Evolutionary conservation across 2,888 invertebrate species (phyloP).

Genomic region (Lacanobia wlatinum): DNA sequence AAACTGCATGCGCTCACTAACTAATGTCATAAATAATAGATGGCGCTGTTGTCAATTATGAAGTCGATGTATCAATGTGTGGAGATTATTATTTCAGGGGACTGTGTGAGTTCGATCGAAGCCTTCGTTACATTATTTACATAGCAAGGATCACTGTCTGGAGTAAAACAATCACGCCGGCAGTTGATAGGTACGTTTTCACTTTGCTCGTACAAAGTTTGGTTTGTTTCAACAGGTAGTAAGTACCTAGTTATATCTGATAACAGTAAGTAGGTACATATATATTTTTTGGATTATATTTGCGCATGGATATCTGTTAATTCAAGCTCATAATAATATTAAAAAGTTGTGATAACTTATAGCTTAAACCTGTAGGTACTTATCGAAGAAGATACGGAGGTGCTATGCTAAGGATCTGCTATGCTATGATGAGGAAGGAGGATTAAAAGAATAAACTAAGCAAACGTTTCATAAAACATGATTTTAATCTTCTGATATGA

Average conservation of each 20-base stretch:
- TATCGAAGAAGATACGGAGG: too few relatives aligned
- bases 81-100: constrained; percentile 18
- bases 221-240: constrained; percentile 35
- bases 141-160: constrained; percentile 35
- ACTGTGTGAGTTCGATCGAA: constrained; percentile 42
- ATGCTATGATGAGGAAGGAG: too few relatives aligned
- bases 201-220: constrained; percentile 6
- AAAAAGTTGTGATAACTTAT: too few relatives aligned
- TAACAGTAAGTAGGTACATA: neutral
- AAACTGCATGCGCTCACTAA: constrained; percentile 69
- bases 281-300: neutral
- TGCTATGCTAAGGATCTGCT: too few relatives aligned
- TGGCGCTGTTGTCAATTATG: constrained; percentile 72
- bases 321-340: too few relatives aligned
- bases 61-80: constrained; percentile 18
- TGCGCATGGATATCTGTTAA: neutral
- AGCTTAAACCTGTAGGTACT: too few relatives aligned
- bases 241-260: neutral
- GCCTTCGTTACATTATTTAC: constrained; percentile 38
- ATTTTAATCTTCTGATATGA: too few relatives aligned
- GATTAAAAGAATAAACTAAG: too few relatives aligned
- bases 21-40: constrained; percentile 67
- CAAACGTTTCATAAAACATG: too few relatives aligned
- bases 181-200: constrained; percentile 9
- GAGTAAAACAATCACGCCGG: constrained; percentile 24